phyloP scores from a whole-genome alignment of 2,113 vertebrate species.

The Paracanthobrama guichenoti region DNA sequence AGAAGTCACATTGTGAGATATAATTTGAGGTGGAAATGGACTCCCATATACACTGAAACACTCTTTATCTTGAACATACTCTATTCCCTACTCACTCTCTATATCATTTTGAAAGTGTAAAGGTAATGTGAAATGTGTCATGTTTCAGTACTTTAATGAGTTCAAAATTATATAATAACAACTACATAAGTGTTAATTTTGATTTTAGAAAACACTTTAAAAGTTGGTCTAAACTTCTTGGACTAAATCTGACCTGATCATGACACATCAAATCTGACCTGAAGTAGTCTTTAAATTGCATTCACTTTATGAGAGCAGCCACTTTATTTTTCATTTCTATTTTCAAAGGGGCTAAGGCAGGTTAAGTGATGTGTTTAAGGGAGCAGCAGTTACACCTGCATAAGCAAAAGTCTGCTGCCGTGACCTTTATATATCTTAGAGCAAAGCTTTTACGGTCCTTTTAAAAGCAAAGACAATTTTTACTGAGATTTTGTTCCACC shows the following conservation, averaged over 20 bases:
- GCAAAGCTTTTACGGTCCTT: slow-evolving; percentile 15
- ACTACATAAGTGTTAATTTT: not conserved
- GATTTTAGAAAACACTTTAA: not conserved
- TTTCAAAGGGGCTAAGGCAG: slow-evolving; percentile 34
- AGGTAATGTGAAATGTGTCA: too few relatives aligned
- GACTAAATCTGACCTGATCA: not conserved
- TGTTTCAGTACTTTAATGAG: not conserved
- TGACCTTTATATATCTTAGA: slow-evolving; percentile 15
- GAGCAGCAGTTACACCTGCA: slow-evolving; percentile 35
- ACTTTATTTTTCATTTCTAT: slow-evolving; percentile 29
- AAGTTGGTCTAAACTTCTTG: not conserved
- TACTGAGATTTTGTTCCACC: not conserved
- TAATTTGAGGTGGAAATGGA: not conserved
- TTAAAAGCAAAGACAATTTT: not conserved
- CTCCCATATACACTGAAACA: not conserved
- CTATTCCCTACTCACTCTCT: not conserved
- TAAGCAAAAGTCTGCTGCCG: slow-evolving; percentile 13
- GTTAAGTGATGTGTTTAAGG: slow-evolving; percentile 50
- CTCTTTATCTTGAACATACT: not conserved
- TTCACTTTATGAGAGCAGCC: slow-evolving; percentile 22
- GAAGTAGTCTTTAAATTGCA: not conserved
- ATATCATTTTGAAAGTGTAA: not conserved
- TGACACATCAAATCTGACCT: not conserved
- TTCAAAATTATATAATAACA: not conserved
- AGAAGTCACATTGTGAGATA: not conserved